Evolutionary conservation across 2,113 vertebrate genomes (phyloP).

Genomic region (Macquaria ambigua): DNA sequence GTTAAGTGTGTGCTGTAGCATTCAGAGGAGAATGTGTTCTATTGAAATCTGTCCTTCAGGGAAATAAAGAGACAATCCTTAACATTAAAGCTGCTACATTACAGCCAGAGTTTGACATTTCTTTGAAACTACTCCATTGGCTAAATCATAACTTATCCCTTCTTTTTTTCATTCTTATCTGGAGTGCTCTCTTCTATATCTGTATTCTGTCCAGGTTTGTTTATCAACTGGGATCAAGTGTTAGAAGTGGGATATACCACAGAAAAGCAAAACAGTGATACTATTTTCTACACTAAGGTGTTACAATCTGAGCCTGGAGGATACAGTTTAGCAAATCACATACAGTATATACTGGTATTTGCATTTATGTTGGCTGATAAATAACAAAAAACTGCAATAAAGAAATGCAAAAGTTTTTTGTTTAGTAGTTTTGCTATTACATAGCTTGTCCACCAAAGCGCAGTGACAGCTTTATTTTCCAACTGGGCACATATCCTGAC

Average conservation of each 20-base stretch:
- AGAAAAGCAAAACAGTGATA: background rate
- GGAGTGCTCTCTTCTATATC: background rate
- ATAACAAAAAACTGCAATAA: background rate
- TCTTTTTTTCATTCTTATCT: conserved; percentile 1
- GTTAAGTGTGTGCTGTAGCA: conserved; percentile 1
- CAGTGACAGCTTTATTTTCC: too few relatives aligned
- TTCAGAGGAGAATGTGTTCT: conserved; percentile 20
- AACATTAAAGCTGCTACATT: conserved; percentile 1
- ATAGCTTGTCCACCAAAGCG: background rate
- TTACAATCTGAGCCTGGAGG: background rate
- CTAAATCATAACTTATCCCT: conserved; percentile 12
- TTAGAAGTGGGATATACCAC: background rate
- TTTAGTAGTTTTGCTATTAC: background rate
- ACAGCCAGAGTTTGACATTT: conserved; percentile 33
- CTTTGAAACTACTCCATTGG: conserved; percentile 17
- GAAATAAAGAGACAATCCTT: conserved; percentile 9
- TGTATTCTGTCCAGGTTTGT: conserved; percentile 2
- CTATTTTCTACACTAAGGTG: background rate
- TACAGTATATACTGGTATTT: background rate
- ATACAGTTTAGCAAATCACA: background rate
- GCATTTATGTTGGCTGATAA: background rate
- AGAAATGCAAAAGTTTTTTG: background rate
- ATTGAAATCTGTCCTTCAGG: conserved; percentile 45
- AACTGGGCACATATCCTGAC: too few relatives aligned
- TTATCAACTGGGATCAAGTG: conserved; percentile 22